These are phyloP conservation scores for Podotricha telesiphe DNA, from an alignment of 2,888 invertebrate genomes.

Conservation along the genomic window DNA sequence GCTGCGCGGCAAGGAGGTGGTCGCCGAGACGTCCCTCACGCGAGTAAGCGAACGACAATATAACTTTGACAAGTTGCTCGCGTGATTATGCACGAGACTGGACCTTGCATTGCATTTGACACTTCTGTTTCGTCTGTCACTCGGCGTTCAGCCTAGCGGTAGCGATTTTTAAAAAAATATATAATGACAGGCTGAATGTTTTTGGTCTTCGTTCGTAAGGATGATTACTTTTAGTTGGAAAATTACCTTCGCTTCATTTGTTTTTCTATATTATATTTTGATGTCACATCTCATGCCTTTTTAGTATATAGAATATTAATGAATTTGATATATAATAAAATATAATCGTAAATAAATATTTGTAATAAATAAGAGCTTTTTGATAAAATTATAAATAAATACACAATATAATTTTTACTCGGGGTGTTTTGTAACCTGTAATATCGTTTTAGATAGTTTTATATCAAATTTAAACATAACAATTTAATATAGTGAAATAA, in stretches of 20 bases:
- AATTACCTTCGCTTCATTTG: background rate
- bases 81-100: conserved; percentile 58
- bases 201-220: background rate
- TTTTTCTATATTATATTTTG: background rate
- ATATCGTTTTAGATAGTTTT: conserved; percentile 15
- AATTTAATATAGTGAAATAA: conserved; percentile 20
- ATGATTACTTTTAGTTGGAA: background rate
- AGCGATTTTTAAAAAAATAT: background rate
- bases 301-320: conserved; percentile 1
- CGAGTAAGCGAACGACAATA: conserved; percentile 87
- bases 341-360: background rate
- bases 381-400: conserved; percentile 10
- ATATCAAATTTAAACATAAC: too few relatives aligned
- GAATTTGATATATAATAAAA: conserved; percentile 11
- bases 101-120: conserved; percentile 27
- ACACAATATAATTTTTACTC: conserved; percentile 12
- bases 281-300: background rate
- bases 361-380: conserved; percentile 10
- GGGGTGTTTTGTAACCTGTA: background rate
- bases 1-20: conserved; percentile 86
- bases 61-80: conserved; percentile 66
- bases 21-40: conserved; percentile 90
- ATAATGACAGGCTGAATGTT: conserved; percentile 6
- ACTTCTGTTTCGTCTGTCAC: background rate
- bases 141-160: background rate